Conservation (phyloP, 2,113 vertebrate genomes). For the Periophthalmodon schlosseri region DNA sequence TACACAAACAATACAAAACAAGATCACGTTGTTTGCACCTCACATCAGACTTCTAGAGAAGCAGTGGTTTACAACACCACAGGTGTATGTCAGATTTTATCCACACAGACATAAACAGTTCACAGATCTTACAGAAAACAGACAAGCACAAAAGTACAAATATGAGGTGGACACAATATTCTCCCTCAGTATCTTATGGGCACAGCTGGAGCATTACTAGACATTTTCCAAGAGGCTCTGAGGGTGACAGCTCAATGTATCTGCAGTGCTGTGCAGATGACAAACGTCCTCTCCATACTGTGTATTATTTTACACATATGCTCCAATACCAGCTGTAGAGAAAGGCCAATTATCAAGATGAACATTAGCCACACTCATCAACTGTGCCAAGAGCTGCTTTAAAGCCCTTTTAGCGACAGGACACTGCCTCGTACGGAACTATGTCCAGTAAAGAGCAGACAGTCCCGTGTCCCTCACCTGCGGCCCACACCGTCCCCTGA, state of each 20-base stretch:
- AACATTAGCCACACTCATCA: slow-evolving; percentile 42
- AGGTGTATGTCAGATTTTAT: not conserved
- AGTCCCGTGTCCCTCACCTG: not conserved
- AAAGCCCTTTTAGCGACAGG: slow-evolving; percentile 19
- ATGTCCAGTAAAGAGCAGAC: not conserved
- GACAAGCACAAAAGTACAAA: not conserved
- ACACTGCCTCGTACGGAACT: not conserved
- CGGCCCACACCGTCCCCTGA: slow-evolving; percentile 22
- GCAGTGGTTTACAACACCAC: not conserved
- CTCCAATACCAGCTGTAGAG: slow-evolving; percentile 35
- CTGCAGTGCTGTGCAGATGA: slow-evolving; percentile 15
- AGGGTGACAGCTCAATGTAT: slow-evolving; percentile 51
- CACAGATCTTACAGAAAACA: not conserved
- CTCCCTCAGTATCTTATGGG: not conserved
- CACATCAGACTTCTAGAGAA: not conserved
- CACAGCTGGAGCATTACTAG: not conserved
- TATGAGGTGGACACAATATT: not conserved
- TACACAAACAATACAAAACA: not conserved
- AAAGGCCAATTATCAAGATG: slow-evolving; percentile 55
- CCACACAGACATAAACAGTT: not conserved
- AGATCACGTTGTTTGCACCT: not conserved
- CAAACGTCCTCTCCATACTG: slow-evolving; percentile 6
- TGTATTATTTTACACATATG: not conserved
- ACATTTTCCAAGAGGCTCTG: slow-evolving; percentile 29
- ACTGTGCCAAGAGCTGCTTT: slow-evolving; percentile 48